phyloP scores from a whole-genome alignment of 2,113 vertebrate genomes.

The Corythornis vintsioides region DNA sequence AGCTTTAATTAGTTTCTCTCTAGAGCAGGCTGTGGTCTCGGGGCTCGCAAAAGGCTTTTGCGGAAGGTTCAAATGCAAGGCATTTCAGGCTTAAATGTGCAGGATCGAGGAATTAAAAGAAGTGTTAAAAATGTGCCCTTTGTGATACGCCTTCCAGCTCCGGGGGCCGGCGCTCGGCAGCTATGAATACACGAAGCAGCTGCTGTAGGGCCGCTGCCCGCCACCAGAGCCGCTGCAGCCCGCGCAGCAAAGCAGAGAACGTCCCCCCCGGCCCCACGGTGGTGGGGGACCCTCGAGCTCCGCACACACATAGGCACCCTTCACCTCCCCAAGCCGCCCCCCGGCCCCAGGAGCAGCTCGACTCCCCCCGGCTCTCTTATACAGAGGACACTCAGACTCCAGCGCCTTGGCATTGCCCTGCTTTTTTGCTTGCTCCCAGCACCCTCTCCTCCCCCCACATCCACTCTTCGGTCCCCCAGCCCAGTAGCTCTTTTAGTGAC shows the following conservation, averaged over 20 bases:
- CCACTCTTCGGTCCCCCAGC: neutral
- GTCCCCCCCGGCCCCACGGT: rapidly evolving
- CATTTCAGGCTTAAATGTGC: conserved; percentile 26
- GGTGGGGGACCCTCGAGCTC: rapidly evolving
- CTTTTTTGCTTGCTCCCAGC: neutral
- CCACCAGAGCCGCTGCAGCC: neutral
- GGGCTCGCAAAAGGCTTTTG: neutral
- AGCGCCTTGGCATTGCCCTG: neutral
- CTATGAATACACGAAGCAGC: conserved; percentile 5
- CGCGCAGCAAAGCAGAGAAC: neutral
- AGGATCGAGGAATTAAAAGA: conserved; percentile 52
- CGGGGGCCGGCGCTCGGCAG: neutral
- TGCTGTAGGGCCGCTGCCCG: conserved; percentile 8
- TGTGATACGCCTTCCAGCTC: conserved; percentile 45
- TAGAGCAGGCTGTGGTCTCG: neutral
- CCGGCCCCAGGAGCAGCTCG: too few species aligned
- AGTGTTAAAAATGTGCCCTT: conserved; percentile 59
- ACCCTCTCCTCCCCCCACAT: too few species aligned
- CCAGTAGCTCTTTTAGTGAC: neutral
- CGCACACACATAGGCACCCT: too few species aligned
- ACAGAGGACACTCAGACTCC: neutral
- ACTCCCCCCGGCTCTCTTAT: neutral
- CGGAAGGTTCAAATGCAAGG: conserved; percentile 31
- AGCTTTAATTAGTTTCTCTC: conserved; percentile 48
- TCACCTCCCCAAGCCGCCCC: neutral